Evolutionary conservation across 1,140 invertebrate genomes (phyloP).

Genomic region (Dysdera silvatica): DNA sequence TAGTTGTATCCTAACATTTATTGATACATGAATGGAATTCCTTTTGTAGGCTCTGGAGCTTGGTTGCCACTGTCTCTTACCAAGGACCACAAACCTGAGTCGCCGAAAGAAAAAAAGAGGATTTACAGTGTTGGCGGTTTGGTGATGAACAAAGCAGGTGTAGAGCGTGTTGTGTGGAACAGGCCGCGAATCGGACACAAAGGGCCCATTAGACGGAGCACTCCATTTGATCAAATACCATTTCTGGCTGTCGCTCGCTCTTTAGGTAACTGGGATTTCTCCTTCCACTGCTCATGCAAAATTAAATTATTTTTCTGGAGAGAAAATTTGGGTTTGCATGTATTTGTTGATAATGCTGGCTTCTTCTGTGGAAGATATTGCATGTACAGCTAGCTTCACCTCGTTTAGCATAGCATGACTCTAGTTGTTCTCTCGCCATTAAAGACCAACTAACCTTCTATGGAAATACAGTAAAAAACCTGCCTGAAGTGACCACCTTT

Average conservation of each 20-base stretch:
- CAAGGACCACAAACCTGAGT: slow-evolving; percentile 91
- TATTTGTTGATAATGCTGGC: too few species aligned
- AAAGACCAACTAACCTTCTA: too few species aligned
- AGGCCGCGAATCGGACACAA: slow-evolving; percentile 61
- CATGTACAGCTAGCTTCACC: too few species aligned
- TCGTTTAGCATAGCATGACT: too few species aligned
- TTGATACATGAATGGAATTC: background rate
- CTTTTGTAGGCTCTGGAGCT: slow-evolving; percentile 50
- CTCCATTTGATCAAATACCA: slow-evolving; percentile 86
- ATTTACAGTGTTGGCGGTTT: slow-evolving; percentile 77
- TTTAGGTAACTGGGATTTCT: slow-evolving; percentile 54
- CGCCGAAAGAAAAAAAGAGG: slow-evolving; percentile 68
- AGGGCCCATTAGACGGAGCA: slow-evolving; percentile 72
- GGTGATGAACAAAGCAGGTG: slow-evolving; percentile 72
- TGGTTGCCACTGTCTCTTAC: slow-evolving; percentile 75
- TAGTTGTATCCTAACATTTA: background rate
- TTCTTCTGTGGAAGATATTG: too few species aligned
- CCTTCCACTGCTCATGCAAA: too few species aligned
- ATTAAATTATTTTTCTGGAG: too few species aligned
- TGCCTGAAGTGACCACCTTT: too few species aligned
- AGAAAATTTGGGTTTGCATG: too few species aligned
- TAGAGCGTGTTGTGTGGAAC: slow-evolving; percentile 94
- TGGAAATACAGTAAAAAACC: too few species aligned
- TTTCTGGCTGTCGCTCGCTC: slow-evolving; percentile 92
- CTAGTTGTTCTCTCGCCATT: too few species aligned